Evolutionary conservation across 30 jellyfish, hydroid and myxozoan species (phyloP).

Genomic region (Cassiopea andromeda): DNA sequence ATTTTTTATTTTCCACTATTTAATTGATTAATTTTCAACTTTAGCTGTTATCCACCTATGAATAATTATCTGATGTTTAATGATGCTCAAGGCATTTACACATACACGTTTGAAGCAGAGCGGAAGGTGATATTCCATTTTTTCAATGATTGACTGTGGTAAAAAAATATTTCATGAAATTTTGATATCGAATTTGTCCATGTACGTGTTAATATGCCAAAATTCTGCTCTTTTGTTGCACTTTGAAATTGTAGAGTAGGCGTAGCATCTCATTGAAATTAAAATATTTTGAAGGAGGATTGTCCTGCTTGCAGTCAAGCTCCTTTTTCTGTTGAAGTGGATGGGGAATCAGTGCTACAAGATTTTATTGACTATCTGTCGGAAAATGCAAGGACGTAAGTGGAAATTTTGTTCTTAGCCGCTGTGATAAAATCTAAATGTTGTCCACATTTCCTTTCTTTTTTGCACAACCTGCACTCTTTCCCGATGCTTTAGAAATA

Average conservation of each 20-base stretch:
- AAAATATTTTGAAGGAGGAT: constrained; percentile 44
- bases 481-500: too few species aligned
- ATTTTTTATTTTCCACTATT: too few species aligned
- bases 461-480: neutral
- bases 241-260: neutral
- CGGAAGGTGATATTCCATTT: constrained; percentile 62
- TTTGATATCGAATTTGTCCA: neutral
- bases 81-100: constrained; percentile 91
- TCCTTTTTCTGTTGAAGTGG: constrained; percentile 59
- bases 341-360: constrained; percentile 53
- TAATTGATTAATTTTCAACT: neutral
- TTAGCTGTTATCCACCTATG: constrained; percentile 90
- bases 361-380: constrained; percentile 57
- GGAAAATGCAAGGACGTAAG: constrained; percentile 71
- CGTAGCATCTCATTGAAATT: neutral
- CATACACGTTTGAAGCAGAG: constrained; percentile 93
- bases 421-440: neutral
- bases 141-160: neutral
- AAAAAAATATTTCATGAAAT: neutral
- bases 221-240: neutral
- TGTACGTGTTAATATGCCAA: neutral
- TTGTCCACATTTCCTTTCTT: neutral
- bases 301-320: constrained; percentile 84
- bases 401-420: constrained; percentile 12
- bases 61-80: constrained; percentile 90